phyloP scores from a whole-genome alignment of 1,140 invertebrate genomes.

The Bombus fervidus region DNA sequence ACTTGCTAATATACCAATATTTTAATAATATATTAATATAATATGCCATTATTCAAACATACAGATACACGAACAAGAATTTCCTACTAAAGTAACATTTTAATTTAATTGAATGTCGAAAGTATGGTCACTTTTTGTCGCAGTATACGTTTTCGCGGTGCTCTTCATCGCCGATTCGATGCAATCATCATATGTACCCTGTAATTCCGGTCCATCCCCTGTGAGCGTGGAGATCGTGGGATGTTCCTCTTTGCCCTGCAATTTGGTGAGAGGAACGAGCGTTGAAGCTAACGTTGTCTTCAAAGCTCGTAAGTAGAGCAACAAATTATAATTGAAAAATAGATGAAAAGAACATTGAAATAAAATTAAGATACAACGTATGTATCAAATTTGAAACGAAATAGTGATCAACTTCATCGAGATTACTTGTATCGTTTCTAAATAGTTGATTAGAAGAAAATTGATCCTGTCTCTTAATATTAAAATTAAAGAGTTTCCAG shows the following conservation, averaged over 20 bases:
- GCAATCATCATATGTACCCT: conserved; percentile 44
- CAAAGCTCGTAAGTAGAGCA: conserved; percentile 57
- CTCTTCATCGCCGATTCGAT: conserved; percentile 60
- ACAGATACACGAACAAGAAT: background rate
- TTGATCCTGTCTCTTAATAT: too few species aligned
- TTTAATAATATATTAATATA: too few species aligned
- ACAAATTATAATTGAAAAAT: background rate
- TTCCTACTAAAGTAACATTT: background rate
- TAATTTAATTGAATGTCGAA: background rate
- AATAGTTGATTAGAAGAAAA: too few species aligned
- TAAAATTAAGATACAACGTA: background rate
- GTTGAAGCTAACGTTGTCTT: conserved; percentile 66
- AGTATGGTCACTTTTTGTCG: background rate
- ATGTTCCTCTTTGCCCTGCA: conserved; percentile 63
- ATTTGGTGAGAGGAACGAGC: conserved; percentile 50
- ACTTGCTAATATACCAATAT: too few species aligned
- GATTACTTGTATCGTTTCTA: too few species aligned
- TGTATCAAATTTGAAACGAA: background rate
- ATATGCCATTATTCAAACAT: background rate
- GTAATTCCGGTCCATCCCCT: conserved; percentile 48
- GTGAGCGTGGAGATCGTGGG: conserved; percentile 49
- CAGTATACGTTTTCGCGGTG: conserved; percentile 59
- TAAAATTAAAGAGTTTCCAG: too few species aligned
- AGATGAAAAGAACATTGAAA: background rate
- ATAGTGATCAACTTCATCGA: too few species aligned